Conservation (phyloP, 2,888 invertebrate species). For the Caenorhabditis wallacei region DNA sequence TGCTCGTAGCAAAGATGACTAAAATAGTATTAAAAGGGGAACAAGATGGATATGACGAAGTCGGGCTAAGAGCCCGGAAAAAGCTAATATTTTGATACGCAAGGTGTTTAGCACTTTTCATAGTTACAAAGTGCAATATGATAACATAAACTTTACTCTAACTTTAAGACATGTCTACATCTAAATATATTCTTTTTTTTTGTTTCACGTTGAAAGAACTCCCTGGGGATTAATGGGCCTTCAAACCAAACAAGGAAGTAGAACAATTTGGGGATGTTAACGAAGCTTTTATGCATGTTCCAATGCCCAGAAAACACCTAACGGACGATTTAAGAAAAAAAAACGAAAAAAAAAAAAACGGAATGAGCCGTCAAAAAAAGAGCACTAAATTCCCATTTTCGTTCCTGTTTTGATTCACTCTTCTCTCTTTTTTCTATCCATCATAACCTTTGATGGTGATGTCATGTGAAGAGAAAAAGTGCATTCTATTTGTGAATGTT, state of each 20-base stretch:
- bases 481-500: slow-evolving; percentile 24
- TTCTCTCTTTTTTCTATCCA: slow-evolving; percentile 19
- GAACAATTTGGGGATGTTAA: slow-evolving; percentile 23
- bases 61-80: neutral
- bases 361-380: slow-evolving; percentile 11
- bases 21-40: slow-evolving; percentile 30
- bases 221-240: neutral
- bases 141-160: neutral
- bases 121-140: neutral
- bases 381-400: slow-evolving; percentile 12
- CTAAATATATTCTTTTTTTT: slow-evolving; percentile 26
- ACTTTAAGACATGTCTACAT: neutral
- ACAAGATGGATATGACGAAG: slow-evolving; percentile 4
- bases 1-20: slow-evolving; percentile 25
- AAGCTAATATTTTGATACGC: neutral
- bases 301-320: slow-evolving; percentile 2
- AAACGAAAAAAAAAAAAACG: neutral
- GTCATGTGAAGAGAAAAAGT: slow-evolving; percentile 27
- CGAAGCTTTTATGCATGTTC: slow-evolving; percentile 19
- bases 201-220: slow-evolving; percentile 24
- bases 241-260: slow-evolving; percentile 18
- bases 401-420: slow-evolving; percentile 16
- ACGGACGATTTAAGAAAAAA: slow-evolving; percentile 4
- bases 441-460: slow-evolving; percentile 51
- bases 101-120: neutral